Base-by-base conservation (phyloP, 2,113 vertebrate genomes). In the Cygnus buccinator region DNA sequence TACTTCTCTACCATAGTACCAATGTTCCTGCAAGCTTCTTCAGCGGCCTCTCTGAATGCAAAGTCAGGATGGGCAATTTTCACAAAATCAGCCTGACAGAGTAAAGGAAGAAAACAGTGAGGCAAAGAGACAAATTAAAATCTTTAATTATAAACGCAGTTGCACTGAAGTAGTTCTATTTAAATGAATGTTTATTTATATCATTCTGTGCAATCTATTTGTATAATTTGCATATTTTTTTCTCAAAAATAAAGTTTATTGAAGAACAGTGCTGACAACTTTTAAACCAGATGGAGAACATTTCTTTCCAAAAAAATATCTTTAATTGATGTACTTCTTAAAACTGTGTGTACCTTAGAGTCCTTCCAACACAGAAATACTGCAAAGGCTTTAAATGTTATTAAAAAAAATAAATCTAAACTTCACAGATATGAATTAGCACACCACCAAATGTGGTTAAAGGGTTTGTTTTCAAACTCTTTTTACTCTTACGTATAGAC, bases 1-100 rank as follows among this genome's bases (percentile, higher is more conserved):
- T 98, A 99, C 99, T 99, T 99, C 90, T 99, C 99, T 62, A 99
- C 99, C 88, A 99, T 72, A 1, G 99, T 99, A 87, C 99, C 99
- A 11, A 99, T 99, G 65, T 96, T 98, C 41, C 99, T 97, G 92
- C 99, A 99, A 29, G 99, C 98, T 94, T 98, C 99, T 85, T 99
- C 99, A 6, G 99, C 99, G 29, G 99, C 99, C 43, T 99, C 99
- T 74, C 99, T 98, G 96, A 99, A 99, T 1, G 96, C 98, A 21
- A 97, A 97, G 91, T 99, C 98, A 15, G 99, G 99, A 91, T 99
- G 99, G 57, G 99, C 99, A 50, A 99, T 98, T 97, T 99, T 99
- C 50, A 99, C 98, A 97, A 99, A 99, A 96, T 99, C 99, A 35
- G 99, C 99, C 99, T 99, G 93, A 68, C 2, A 50, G 14, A 20